A percentile compares a stretch with the other conserved stretches of the same genome.
Evolutionary conservation across 2,888 invertebrate species (phyloP).

Genomic region (Drosophila fungiperda): DNA sequence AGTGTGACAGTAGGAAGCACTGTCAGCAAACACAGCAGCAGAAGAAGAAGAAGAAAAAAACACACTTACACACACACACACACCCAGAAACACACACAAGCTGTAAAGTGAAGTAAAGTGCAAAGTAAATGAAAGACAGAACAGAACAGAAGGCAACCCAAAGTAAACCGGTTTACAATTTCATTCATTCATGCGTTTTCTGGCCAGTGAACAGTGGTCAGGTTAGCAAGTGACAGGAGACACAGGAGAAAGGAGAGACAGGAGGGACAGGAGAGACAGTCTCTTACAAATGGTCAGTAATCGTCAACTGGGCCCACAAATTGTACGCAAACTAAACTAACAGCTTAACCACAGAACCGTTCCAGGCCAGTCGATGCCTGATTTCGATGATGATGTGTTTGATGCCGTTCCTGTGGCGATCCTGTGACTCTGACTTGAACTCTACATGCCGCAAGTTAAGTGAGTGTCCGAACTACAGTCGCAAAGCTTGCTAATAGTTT

Average conservation of each 20-base stretch:
- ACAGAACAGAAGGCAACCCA: constrained; percentile 45
- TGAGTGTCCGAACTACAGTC: constrained; percentile 44
- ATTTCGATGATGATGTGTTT: constrained; percentile 45
- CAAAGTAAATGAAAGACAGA: constrained; percentile 76
- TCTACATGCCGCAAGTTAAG: constrained; percentile 68
- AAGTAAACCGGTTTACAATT: constrained; percentile 76
- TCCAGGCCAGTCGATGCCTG: constrained; percentile 44
- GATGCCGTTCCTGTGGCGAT: constrained; percentile 40
- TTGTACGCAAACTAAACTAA: constrained; percentile 81
- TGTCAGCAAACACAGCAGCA: constrained; percentile 26
- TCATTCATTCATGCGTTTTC: constrained; percentile 76
- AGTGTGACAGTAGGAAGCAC: constrained; percentile 80
- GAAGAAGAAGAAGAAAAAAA: constrained; percentile 10
- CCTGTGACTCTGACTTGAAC: constrained; percentile 47
- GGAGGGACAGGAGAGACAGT: constrained; percentile 1
- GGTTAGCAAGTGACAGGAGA: constrained; percentile 36
- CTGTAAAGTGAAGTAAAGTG: constrained; percentile 60
- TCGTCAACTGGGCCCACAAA: constrained; percentile 77
- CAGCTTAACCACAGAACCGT: constrained; percentile 73
- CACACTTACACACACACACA: constrained; percentile 29
- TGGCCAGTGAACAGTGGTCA: constrained; percentile 51
- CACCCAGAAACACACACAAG: constrained; percentile 28
- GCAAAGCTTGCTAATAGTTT: constrained; percentile 74
- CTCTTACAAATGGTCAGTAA: constrained; percentile 52
- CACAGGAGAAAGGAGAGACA: constrained; percentile 35